These are phyloP conservation scores for Micrastur ruficollis DNA, from an alignment of 2,797 vertebrate genomes.

Conservation along the genomic window DNA sequence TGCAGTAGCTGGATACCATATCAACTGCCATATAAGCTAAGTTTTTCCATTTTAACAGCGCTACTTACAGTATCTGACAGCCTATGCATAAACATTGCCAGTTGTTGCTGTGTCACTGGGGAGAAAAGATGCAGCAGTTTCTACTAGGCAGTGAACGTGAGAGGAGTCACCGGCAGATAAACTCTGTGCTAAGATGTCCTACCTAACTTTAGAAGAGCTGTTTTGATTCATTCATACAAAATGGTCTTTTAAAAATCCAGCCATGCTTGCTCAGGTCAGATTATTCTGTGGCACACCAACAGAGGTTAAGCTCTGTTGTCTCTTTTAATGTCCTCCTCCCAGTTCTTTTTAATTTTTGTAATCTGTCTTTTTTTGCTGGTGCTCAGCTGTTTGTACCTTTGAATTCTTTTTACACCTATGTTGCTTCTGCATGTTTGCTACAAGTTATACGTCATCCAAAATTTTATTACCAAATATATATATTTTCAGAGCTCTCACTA, in stretches of 20 bases:
- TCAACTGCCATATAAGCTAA: not conserved
- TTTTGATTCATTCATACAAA: not conserved
- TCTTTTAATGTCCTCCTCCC: not conserved
- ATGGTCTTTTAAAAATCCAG: not conserved
- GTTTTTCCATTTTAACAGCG: slow-evolving; percentile 16
- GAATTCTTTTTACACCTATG: not conserved
- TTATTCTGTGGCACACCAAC: not conserved
- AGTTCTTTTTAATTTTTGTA: not conserved
- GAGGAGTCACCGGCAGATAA: not conserved
- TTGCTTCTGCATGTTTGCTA: not conserved
- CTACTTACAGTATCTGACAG: not conserved
- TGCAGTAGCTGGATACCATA: slow-evolving; percentile 39
- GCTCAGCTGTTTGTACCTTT: not conserved
- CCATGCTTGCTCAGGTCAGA: not conserved
- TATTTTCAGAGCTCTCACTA: not conserved
- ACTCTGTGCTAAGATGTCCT: not conserved
- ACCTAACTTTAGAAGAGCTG: not conserved
- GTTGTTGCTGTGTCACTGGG: not conserved
- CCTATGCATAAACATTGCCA: not conserved
- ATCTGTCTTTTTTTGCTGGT: not conserved
- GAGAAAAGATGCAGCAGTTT: not conserved
- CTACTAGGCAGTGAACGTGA: not conserved
- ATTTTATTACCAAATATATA: not conserved
- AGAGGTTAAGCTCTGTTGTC: not conserved
- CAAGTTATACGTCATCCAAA: not conserved